These are phyloP conservation scores for Acanthochromis polyacanthus DNA, from an alignment of 2,113 vertebrate species.

Conservation along the genomic window DNA sequence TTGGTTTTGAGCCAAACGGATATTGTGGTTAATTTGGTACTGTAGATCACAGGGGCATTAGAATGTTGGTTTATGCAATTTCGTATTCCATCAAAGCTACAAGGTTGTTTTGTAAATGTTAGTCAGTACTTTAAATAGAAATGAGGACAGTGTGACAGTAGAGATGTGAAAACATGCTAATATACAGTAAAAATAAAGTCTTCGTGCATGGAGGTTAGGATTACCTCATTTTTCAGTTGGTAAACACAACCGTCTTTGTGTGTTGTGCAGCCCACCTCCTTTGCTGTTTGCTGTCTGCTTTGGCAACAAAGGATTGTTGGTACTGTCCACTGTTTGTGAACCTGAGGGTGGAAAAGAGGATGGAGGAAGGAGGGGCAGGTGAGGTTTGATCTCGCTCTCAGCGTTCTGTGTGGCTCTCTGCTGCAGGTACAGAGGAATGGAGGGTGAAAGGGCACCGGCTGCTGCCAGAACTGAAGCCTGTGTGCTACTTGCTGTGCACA, in stretches of 20 bases:
- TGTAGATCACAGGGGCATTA: background rate
- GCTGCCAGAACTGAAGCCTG: constrained; percentile 54
- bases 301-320: constrained; percentile 71
- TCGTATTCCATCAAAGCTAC: background rate
- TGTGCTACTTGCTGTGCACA: constrained; percentile 24
- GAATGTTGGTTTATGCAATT: background rate
- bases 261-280: constrained; percentile 17
- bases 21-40: constrained; percentile 4
- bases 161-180: constrained; percentile 1
- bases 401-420: constrained; percentile 17
- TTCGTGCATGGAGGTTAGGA: background rate
- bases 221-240: constrained; percentile 8
- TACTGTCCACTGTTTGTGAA: constrained; percentile 64
- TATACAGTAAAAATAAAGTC: background rate
- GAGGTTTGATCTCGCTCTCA: constrained; percentile 50
- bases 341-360: constrained; percentile 36
- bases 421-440: constrained; percentile 50
- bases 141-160: background rate
- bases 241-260: constrained; percentile 1
- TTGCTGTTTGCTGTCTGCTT: constrained; percentile 54
- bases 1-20: background rate
- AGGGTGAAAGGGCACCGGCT: constrained; percentile 61
- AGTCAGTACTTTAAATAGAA: background rate
- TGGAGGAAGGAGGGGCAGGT: constrained; percentile 38
- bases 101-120: background rate